Base-by-base conservation (phyloP, 2,113 vertebrate genomes). In the Cnemophilus loriae region DNA sequence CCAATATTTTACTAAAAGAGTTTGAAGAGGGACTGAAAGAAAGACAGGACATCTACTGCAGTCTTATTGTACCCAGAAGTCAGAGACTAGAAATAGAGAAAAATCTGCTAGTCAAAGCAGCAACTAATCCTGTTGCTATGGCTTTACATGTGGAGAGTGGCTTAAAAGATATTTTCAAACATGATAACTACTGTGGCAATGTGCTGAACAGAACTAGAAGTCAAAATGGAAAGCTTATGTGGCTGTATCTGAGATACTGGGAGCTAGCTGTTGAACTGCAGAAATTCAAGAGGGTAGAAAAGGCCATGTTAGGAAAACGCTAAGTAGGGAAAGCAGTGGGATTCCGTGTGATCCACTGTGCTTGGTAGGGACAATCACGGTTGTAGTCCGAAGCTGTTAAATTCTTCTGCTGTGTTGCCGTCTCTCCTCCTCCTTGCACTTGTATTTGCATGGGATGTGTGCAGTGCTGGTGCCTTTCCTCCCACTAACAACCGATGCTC, bases 221-320 rank as follows among this genome's bases (percentile, higher is more conserved):
- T 84, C 98, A 97, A 84, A 99, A 99, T 20, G 99, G 99, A 88
- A 99, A 95, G 89, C 98, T 99, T 68, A 99, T 99, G 99, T 99
- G 99, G 99, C 93, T 99, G 22, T 99, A 99, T 93, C 98, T 99
- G 81, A 98, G 98, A 81, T 99, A 99, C 7, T 99, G 99, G 99
- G 98, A 99, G 74, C 97, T 99, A 63, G 96, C 98, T 94, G 97
- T 99, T 56, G 98, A 98, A 6, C 84, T 99, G 60, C 98, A 98
- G 85, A 99, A 98, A 95, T 98, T 98, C 91, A 98, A 98, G 97
- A 98, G 93, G 73, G 98, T 98, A 3, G 99, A 99, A 95, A 97
- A 98, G 23, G 87, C 97, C 65, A 91, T 99, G 61, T 90, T 98
- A 53, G 97, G 96, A 56, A 97, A 98, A 90, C 75, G 13, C 84